Percentiles rank a stretch among this genome's conserved stretches.
phyloP scores from a whole-genome alignment of 2,113 vertebrate species.

The Myotis lucifugus region DNA sequence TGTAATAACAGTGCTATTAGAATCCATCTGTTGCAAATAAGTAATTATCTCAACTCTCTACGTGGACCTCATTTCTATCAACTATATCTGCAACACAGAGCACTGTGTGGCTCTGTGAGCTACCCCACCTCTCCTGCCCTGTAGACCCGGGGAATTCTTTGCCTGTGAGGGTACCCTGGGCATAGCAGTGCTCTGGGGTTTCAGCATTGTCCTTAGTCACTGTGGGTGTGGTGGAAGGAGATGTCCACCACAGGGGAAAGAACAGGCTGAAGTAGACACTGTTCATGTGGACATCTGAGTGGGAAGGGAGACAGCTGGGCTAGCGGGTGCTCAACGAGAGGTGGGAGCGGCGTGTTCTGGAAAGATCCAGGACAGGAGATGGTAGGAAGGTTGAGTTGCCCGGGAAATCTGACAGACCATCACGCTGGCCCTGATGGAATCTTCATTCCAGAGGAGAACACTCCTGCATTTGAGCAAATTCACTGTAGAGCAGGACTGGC shows the following conservation, averaged over 20 bases:
- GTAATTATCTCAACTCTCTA: neutral
- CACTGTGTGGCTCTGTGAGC: rapidly evolving
- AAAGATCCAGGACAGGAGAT: neutral
- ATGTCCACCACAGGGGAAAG: neutral
- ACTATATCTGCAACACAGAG: neutral
- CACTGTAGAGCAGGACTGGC: neutral
- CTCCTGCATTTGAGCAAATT: neutral
- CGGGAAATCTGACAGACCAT: neutral
- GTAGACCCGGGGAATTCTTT: neutral
- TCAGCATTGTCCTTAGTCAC: neutral
- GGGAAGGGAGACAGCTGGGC: neutral
- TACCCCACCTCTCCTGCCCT: neutral
- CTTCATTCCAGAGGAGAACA: neutral
- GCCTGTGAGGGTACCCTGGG: neutral
- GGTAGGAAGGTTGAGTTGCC: neutral
- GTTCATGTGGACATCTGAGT: neutral
- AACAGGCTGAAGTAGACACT: neutral
- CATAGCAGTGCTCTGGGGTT: neutral
- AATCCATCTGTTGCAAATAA: neutral
- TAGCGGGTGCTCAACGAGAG: neutral
- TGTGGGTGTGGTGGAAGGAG: neutral
- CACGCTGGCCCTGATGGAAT: neutral
- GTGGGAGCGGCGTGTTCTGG: neutral
- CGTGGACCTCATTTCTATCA: neutral
- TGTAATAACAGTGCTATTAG: neutral